Conservation (phyloP, 2,113 vertebrate genomes). For the Terrapene triunguis region DNA sequence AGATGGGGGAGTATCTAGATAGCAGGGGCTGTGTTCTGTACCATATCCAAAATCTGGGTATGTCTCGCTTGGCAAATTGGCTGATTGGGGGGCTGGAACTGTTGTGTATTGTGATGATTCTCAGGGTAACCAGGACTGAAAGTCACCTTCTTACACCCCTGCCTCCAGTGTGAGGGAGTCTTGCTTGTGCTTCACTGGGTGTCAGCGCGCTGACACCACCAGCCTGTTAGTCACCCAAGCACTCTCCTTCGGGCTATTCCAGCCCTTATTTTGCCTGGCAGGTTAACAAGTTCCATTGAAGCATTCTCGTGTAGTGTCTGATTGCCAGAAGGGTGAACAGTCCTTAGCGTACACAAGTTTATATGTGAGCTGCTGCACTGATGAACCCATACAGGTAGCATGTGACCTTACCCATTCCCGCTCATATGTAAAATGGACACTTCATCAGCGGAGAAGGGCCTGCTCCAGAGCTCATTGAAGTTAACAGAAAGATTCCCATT, state of each 20-base stretch:
- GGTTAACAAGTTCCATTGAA: background rate
- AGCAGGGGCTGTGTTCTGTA: background rate
- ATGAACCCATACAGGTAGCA: background rate
- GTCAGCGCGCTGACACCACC: background rate
- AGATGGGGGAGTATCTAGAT: background rate
- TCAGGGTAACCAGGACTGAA: background rate
- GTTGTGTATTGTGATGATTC: background rate
- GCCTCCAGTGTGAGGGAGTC: background rate
- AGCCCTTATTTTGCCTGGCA: background rate
- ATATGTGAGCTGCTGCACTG: background rate
- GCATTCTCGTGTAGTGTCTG: background rate
- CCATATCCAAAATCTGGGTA: background rate
- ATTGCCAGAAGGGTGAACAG: background rate
- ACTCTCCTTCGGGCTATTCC: background rate
- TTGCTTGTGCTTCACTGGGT: background rate
- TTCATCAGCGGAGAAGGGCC: background rate
- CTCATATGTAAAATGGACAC: background rate
- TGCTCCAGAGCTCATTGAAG: background rate
- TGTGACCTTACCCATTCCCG: background rate
- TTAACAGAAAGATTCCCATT: background rate
- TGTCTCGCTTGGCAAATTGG: background rate
- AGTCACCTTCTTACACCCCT: background rate
- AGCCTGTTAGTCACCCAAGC: background rate
- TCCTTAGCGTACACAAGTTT: background rate
- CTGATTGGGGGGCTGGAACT: background rate